Evolutionary conservation across 1,140 invertebrate species (phyloP), one percentile per base, ranked within the genome.

Genomic region (Samia ricini): DNA sequence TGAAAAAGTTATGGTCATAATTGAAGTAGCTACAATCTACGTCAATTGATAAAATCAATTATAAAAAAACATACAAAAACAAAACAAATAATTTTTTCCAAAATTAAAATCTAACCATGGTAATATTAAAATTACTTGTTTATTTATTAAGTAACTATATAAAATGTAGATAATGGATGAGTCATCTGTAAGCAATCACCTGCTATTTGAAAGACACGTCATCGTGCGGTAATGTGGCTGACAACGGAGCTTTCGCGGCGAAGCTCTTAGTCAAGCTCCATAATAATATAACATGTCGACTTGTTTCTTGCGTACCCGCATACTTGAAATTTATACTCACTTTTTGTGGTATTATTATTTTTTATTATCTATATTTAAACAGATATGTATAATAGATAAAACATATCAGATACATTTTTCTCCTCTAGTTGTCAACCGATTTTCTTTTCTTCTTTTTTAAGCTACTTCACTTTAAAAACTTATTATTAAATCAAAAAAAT

Each of bases 141-240:
- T 36, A 42, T 12, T 42, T 42, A 12, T 42, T 10, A 10, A 1
- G 12, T 42, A 42, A 42, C 33, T 42, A 12, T 15, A 42, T 42
- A 42, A 12, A 42, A 42, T 42, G n/a, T 42, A 15, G 33, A 10
- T 42, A 42, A 42, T 36, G 23, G 48, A 58, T 68, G 66, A 54
- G 66, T 68, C 66, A 68, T 54, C n/a, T 50, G 23, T n/a, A 21
- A 56, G 49, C n/a, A 59, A 60, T 26, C 57, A 59, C 59, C 58
- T 52, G 18, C 60, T 48, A 52, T 54, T 50, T 26, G 56, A 15
- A 29, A 12, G 61, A 68, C 58, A 64, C 66, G 66, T 68, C 59
- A 64, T 29, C 33, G n/a, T 55, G 54, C 55, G 33, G 55, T 64
- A 61, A 68, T 61, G 61, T 59, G 22, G 29, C 23, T 26, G 29